Conservation (phyloP, 2,888 invertebrate genomes). For the Drosophila gaucha region DNA sequence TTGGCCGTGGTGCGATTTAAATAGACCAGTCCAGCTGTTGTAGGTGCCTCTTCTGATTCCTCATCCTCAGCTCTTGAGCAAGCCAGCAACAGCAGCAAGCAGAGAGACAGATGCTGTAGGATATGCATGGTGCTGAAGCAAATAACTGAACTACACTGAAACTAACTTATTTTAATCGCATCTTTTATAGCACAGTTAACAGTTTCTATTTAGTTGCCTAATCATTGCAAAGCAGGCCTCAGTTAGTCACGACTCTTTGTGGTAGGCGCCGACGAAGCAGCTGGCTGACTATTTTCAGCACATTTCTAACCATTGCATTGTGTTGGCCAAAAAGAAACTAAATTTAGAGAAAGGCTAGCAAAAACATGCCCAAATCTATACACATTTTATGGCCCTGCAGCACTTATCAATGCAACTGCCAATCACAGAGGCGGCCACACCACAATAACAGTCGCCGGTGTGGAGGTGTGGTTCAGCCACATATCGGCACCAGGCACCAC, state of each 20-base stretch:
- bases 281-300: conserved; percentile 11
- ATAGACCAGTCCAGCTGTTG: not conserved
- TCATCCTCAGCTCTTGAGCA: not conserved
- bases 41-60: not conserved
- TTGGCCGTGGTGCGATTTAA: not conserved
- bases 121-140: conserved; percentile 26
- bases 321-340: conserved; percentile 2
- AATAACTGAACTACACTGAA: conserved; percentile 12
- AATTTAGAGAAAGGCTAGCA: not conserved
- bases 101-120: not conserved
- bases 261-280: conserved; percentile 1
- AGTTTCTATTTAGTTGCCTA: not conserved
- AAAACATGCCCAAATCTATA: conserved; percentile 4
- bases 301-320: conserved; percentile 17
- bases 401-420: conserved; percentile 62
- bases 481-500: conserved; percentile 48
- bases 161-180: not conserved
- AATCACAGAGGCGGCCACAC: too few relatives aligned
- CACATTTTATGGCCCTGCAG: conserved; percentile 44
- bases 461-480: conserved; percentile 19
- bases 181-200: conserved; percentile 33
- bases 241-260: conserved; percentile 31
- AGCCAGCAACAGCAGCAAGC: conserved; percentile 1
- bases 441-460: not conserved
- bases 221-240: conserved; percentile 23